These are phyloP conservation scores for Nettapus auritus DNA, from an alignment of 2,113 vertebrate species.

Conservation along the genomic window DNA sequence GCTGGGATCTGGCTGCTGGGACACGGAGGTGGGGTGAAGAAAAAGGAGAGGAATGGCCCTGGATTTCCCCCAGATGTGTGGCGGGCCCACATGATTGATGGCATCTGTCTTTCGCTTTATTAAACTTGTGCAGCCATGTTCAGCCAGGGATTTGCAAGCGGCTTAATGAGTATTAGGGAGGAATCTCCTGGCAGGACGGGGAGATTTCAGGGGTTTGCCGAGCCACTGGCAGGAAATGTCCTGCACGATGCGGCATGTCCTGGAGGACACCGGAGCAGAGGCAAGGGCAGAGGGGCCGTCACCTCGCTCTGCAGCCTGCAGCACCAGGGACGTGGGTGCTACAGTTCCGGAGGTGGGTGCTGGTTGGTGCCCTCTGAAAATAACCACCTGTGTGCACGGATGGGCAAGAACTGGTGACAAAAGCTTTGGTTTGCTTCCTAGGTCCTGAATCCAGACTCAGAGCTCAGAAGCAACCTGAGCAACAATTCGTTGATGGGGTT, in stretches of 20 bases:
- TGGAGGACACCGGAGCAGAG: neutral
- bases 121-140: constrained; percentile 76
- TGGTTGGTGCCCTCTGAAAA: neutral
- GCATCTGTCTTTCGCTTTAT: constrained; percentile 82
- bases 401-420: accelerated
- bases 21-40: constrained; percentile 41
- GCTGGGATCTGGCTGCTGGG: neutral
- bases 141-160: constrained; percentile 81
- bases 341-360: accelerated
- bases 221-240: constrained; percentile 59
- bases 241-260: neutral
- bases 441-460: neutral
- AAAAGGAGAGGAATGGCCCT: constrained; percentile 39
- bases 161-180: constrained; percentile 82
- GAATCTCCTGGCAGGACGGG: constrained; percentile 74
- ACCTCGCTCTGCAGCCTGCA: neutral
- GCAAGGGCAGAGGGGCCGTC: neutral
- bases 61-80: constrained; percentile 70
- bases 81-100: constrained; percentile 76
- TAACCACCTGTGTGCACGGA: accelerated
- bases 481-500: neutral
- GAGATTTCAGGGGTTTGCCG: constrained; percentile 40
- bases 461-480: neutral
- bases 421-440: neutral
- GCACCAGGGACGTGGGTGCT: accelerated